Base-by-base conservation (phyloP, 2,888 invertebrate genomes). In the Panzeria rudis region DNA sequence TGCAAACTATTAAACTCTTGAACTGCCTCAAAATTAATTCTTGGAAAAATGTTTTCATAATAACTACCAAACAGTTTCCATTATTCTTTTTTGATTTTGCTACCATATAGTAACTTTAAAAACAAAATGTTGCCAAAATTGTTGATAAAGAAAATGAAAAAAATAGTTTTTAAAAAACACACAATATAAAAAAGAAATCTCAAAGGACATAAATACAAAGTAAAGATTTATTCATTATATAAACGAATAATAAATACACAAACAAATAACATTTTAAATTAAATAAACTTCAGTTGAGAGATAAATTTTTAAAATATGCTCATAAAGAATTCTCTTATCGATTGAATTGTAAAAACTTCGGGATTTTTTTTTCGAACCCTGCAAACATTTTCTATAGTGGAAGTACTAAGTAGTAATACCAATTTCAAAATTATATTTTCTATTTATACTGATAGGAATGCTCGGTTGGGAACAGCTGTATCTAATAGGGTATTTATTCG, bases 141-240 rank as follows among this genome's bases (percentile, higher is more conserved):
- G 15, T 41, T 38, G 3, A 41, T 15, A 69, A n/a, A 25, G 23
- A 69, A 50, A 32, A 66, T 32, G 2, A 71, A 35, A 76, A 50
- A 68, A 5, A 4, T 29, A 29, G 3, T 29, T 6, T 13, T 7
- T 3, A 5, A 8, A 32, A 15, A n/a, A 44, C 68, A 66, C 13
- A 35, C 29, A 29, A 2, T 4, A 29, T 29, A 35, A 35, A 35
- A 35, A 8, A 6, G 11, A 54, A 32, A 44, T 71, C 71, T 52
- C 41, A 29, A 38, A 47, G 73, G 80, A 73, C 56, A 69, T 81
- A 61, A 68, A 75, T 52, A 52, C 66, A 47, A 61, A n/a, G 32
- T 38, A 73, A 73, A 73, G 59, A 73, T 68, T 68, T 75, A 52
- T 61, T 41, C 38, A 35, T 23, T 25, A 73, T 41, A 66, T 59